Percentiles rank a stretch among this genome's conserved stretches.
Evolutionary conservation across 2,797 vertebrate species (phyloP).

Genomic region (Galagoides demidoff): DNA sequence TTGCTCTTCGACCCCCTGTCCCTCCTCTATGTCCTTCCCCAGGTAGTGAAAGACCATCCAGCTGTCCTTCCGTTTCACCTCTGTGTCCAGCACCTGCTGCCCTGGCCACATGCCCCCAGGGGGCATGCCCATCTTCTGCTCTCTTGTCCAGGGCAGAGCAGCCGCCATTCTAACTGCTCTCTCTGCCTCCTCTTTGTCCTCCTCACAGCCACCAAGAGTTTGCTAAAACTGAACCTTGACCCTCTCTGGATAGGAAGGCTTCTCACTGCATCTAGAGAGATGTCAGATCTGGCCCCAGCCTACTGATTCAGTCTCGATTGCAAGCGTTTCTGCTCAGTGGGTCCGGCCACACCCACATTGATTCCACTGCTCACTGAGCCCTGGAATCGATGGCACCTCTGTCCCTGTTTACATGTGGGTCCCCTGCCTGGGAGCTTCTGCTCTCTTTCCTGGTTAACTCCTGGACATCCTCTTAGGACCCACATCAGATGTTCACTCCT

Average conservation of each 20-base stretch:
- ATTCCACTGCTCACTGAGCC: not conserved
- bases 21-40: rapidly evolving
- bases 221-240: not conserved
- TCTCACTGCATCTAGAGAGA: not conserved
- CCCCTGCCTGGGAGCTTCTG: not conserved
- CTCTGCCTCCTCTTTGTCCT: not conserved
- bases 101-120: not conserved
- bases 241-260: not conserved
- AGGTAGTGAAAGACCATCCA: rapidly evolving
- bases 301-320: not conserved
- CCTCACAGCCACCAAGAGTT: not conserved
- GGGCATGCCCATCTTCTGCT: not conserved
- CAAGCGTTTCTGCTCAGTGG: not conserved
- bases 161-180: no score
- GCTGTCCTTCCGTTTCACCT: no score
- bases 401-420: not conserved
- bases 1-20: not conserved
- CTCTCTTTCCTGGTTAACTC: not conserved
- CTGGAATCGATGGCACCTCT: not conserved
- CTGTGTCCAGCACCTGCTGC: not conserved
- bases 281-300: no score
- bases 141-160: not conserved
- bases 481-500: not conserved
- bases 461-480: not conserved
- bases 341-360: rapidly evolving